phyloP scores from a whole-genome alignment of 2,797 vertebrate genomes.

The Acrossocheilus wenchowensis region DNA sequence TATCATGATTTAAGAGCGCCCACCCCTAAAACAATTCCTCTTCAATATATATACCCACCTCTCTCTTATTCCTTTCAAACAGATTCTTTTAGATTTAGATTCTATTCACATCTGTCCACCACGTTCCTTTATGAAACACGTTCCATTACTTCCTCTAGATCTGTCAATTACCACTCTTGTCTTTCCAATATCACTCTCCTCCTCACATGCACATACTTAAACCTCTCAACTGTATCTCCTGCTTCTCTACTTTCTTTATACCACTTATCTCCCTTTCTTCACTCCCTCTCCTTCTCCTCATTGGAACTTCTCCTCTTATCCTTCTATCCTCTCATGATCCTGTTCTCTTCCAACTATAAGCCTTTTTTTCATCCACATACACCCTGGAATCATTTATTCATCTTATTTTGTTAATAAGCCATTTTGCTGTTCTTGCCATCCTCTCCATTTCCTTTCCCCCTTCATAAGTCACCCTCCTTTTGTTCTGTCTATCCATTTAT shows the following conservation, averaged over 20 bases:
- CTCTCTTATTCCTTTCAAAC: background rate
- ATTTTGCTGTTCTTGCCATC: slow-evolving; percentile 11
- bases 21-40: too few relatives aligned
- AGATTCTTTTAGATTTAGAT: background rate
- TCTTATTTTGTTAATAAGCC: slow-evolving; percentile 18
- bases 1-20: too few relatives aligned
- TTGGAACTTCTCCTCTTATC: background rate
- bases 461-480: background rate
- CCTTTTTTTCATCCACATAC: background rate
- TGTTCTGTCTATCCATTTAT: slow-evolving; percentile 31
- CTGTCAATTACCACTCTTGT: background rate
- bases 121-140: background rate
- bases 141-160: background rate
- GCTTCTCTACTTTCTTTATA: slow-evolving; percentile 8
- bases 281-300: background rate
- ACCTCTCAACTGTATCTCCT: slow-evolving; percentile 4
- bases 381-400: slow-evolving; percentile 18
- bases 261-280: background rate
- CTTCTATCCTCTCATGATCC: background rate
- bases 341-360: background rate
- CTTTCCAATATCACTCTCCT: slow-evolving; percentile 20
- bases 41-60: background rate
- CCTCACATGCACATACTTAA: background rate
- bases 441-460: slow-evolving; percentile 3
- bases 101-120: background rate